A percentile compares a stretch with the other conserved stretches of the same genome.
These are phyloP conservation scores for Fregetta grallaria DNA, from an alignment of 2,113 vertebrate species.

Conservation along the genomic window DNA sequence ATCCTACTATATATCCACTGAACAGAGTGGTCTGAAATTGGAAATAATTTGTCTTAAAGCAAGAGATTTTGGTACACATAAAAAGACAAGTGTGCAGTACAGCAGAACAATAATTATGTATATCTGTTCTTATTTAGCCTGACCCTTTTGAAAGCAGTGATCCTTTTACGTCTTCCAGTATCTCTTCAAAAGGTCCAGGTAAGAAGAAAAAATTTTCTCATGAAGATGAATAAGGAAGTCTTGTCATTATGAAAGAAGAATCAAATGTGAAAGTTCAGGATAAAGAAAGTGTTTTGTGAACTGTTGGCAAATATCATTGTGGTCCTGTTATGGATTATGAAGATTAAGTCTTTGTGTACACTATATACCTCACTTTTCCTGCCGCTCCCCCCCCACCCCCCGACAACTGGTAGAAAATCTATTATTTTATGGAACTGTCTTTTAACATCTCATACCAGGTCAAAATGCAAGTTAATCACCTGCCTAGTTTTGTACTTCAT, in stretches of 20 bases:
- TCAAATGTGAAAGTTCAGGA: neutral
- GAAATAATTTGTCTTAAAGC: neutral
- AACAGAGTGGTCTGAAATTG: neutral
- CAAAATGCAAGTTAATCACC: neutral
- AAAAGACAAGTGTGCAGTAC: neutral
- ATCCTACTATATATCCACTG: neutral
- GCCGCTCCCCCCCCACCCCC: no score
- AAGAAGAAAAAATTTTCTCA: slow-evolving; percentile 22
- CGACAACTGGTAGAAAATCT: neutral
- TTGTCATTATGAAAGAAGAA: neutral
- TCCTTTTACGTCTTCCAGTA: slow-evolving; percentile 84
- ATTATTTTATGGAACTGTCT: neutral
- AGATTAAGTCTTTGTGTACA: neutral
- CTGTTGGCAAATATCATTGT: neutral
- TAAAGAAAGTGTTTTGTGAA: neutral
- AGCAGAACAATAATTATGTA: neutral
- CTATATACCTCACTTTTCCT: neutral
- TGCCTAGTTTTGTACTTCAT: neutral
- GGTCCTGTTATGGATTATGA: neutral
- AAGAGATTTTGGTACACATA: neutral
- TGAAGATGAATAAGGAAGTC: neutral
- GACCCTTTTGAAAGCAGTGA: slow-evolving; percentile 86
- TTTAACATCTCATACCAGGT: neutral
- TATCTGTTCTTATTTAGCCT: slow-evolving; percentile 68
- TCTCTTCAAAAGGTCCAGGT: slow-evolving; percentile 91